Conservation (phyloP, 2,888 invertebrate species). For the Heliconius aoede region DNA sequence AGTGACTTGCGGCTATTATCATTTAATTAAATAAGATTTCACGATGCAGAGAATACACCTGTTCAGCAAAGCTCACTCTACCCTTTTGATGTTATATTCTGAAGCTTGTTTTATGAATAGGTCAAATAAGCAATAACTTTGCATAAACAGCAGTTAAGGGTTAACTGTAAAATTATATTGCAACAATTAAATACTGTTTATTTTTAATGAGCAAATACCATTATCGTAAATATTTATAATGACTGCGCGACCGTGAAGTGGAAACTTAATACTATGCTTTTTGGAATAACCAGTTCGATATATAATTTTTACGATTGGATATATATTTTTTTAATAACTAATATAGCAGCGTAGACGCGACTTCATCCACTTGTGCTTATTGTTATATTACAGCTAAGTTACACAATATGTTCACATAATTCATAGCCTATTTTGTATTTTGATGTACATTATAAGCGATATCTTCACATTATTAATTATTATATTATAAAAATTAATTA, state of each 20-base stretch:
- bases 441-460: no score
- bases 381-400: no score
- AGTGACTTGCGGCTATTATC: conserved; percentile 80
- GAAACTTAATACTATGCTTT: neutral
- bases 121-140: conserved; percentile 36
- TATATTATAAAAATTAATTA: no score
- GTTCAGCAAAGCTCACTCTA: conserved; percentile 53
- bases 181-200: conserved; percentile 28
- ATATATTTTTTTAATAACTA: neutral
- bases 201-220: conserved; percentile 22
- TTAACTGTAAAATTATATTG: conserved; percentile 30
- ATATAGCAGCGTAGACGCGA: no score
- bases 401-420: no score
- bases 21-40: conserved; percentile 82
- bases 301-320: neutral
- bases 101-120: conserved; percentile 34
- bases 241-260: neutral
- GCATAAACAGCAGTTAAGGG: conserved; percentile 31
- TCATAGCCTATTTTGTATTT: no score
- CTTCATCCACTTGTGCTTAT: no score
- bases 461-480: no score
- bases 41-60: conserved; percentile 71
- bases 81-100: conserved; percentile 39
- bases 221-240: conserved; percentile 19
- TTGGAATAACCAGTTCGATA: neutral